A percentile compares a stretch with the other conserved stretches of the same genome.
Conservation (phyloP, 2,113 vertebrate species). For the Eulacestoma nigropectus region DNA sequence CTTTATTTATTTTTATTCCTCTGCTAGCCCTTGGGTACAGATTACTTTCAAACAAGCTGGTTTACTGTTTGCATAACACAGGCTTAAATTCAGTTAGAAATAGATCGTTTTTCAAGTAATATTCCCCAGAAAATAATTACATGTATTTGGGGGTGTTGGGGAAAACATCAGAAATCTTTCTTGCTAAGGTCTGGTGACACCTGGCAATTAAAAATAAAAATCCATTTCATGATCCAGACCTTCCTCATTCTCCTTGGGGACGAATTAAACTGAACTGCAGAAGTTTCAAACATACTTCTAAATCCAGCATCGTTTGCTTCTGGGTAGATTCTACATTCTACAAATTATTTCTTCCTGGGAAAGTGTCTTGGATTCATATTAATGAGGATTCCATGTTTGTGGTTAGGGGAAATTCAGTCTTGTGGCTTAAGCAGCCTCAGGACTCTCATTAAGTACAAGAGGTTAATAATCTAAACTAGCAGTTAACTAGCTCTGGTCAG, state of each 20-base stretch:
- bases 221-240: constrained; percentile 8
- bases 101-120: constrained; percentile 45
- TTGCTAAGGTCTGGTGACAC: constrained; percentile 30
- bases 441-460: constrained; percentile 57
- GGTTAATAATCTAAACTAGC: constrained; percentile 62
- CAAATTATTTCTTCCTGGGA: constrained; percentile 39
- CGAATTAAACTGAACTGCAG: constrained; percentile 40
- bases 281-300: constrained; percentile 5
- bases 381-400: constrained; percentile 59
- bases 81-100: constrained; percentile 45
- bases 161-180: constrained; percentile 26
- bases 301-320: constrained; percentile 31
- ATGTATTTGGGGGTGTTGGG: not conserved
- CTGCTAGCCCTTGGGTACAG: constrained; percentile 46
- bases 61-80: constrained; percentile 56
- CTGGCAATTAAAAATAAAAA: constrained; percentile 55
- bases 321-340: constrained; percentile 37
- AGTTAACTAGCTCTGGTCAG: constrained; percentile 56
- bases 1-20: constrained; percentile 58
- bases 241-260: constrained; percentile 28
- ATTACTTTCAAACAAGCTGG: constrained; percentile 56
- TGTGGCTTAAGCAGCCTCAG: constrained; percentile 54
- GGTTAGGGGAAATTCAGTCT: constrained; percentile 47
- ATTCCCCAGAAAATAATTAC: constrained; percentile 54
- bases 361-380: constrained; percentile 49